A percentile compares a stretch with the other conserved stretches of the same genome.
Evolutionary conservation across 1,140 invertebrate species (phyloP).

Genomic region (Drosophila ambigua): DNA sequence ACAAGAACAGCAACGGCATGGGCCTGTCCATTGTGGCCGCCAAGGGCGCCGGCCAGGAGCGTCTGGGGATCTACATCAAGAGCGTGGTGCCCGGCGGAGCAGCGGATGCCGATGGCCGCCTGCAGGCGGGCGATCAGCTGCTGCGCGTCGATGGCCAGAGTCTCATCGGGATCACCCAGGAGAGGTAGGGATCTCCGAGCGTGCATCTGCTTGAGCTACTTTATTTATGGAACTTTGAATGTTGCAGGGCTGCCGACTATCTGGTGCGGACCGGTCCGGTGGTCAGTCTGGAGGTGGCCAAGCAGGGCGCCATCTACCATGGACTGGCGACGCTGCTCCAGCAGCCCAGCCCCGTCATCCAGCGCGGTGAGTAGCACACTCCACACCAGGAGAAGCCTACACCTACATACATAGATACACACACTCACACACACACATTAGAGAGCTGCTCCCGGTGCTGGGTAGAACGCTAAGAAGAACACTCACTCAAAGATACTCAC

Average conservation of each 20-base stretch:
- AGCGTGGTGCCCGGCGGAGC: slow-evolving; percentile 98
- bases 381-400: slow-evolving; percentile 8
- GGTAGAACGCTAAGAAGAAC: slow-evolving; percentile 62
- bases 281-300: slow-evolving; percentile 97
- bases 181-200: slow-evolving; percentile 87
- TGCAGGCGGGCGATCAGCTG: slow-evolving; percentile 98
- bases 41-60: slow-evolving; percentile 89
- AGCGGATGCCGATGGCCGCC: slow-evolving; percentile 95
- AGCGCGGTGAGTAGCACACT: slow-evolving; percentile 87
- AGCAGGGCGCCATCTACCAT: slow-evolving; percentile 97
- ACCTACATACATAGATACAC: slow-evolving; percentile 37
- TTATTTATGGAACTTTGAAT: neutral
- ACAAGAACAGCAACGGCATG: slow-evolving; percentile 96
- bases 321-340: slow-evolving; percentile 96
- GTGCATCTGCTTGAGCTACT: accelerated
- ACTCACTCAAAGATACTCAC: slow-evolving; percentile 21
- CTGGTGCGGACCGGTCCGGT: slow-evolving; percentile 96
- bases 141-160: slow-evolving; percentile 98
- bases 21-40: slow-evolving; percentile 97
- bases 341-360: slow-evolving; percentile 93
- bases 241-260: slow-evolving; percentile 94
- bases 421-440: slow-evolving; percentile 40
- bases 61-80: slow-evolving; percentile 98
- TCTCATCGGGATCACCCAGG: slow-evolving; percentile 98
- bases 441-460: slow-evolving; percentile 55